Evolutionary conservation across 2,797 vertebrate species (phyloP).

Genomic region (Notoglanidium macrostoma): DNA sequence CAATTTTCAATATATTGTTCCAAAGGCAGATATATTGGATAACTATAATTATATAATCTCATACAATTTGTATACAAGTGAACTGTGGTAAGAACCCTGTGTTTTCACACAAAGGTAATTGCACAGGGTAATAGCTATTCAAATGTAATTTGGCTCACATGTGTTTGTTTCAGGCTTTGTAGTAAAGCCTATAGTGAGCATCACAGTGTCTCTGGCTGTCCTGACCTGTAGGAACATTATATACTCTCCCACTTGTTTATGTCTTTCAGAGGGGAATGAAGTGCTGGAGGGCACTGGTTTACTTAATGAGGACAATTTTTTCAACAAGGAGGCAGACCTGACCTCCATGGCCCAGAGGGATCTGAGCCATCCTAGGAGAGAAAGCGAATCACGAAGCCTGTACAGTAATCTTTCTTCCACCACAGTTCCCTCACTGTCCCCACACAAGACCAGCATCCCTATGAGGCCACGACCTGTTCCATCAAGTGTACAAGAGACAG

Average conservation of each 20-base stretch:
- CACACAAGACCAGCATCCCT: constrained; percentile 72
- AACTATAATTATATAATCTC: background rate
- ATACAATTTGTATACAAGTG: background rate
- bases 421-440: constrained; percentile 74
- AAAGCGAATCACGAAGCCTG: constrained; percentile 72
- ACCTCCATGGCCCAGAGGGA: constrained; percentile 77
- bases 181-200: constrained; percentile 71
- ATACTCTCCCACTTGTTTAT: constrained; percentile 72
- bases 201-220: constrained; percentile 77
- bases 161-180: constrained; percentile 65
- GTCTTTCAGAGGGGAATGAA: constrained; percentile 85
- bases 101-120: constrained; percentile 11
- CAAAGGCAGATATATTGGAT: background rate
- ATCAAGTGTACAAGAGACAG: constrained; percentile 80
- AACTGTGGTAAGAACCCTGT: background rate
- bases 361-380: constrained; percentile 75
- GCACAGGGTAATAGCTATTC: background rate
- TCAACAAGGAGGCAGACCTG: constrained; percentile 74
- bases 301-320: constrained; percentile 74
- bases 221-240: constrained; percentile 74
- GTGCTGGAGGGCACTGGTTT: constrained; percentile 79
- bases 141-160: constrained; percentile 75
- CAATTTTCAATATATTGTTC: background rate
- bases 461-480: constrained; percentile 78
- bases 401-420: constrained; percentile 70